Base-by-base conservation (phyloP, 2,888 invertebrate species). In the Holacanthella duospinosa region DNA sequence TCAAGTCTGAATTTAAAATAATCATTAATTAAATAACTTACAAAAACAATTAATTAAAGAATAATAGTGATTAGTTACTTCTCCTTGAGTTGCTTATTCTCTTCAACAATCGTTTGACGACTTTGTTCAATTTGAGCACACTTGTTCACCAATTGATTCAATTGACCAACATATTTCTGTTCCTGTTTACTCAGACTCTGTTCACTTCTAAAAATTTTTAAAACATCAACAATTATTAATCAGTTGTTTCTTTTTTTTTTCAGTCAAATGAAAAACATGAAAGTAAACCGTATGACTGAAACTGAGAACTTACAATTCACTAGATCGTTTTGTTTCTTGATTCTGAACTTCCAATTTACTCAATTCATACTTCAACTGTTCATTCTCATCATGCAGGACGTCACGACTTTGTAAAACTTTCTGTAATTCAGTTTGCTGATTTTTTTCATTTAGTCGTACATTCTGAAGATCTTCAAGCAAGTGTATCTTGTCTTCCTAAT, bases 71-170 rank as follows among this genome's bases (percentile, higher is more conserved):
- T n/a, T 36, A 44, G 4, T 26, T 60, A 64, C 64, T 60, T 66
- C 53, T 61, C 48, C 19, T 55, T 29, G 29, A 59, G 43, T 29
- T 64, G 26, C 12, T n/a, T 19, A 6, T 64, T 29, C 26, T 67
- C 63, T 4, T 21, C 6, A 1, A 29, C 29, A 0, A 61, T 1
- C n/a, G 44, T 28, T 55, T 70, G 56, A 3, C 64, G 27, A 54
- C 66, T 67, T 55, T 64, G 65, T 6, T 67, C 63, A 2, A 68
- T 21, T 59, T 63, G 67, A 25, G 60, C 64, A 63, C 63, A 68
- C 59, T 65, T 67, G 24, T 59, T 64, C 54, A 66, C 60, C 27
- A 65, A 4, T 53, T 56, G 61, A 43, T 64, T 61, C n/a, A 67
- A 3, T 44, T 70, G 66, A 1, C 53, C 16, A 21, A 55, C 36